Base-by-base conservation (phyloP, 2,888 invertebrate species). In the Pardosa pseudoannulata region DNA sequence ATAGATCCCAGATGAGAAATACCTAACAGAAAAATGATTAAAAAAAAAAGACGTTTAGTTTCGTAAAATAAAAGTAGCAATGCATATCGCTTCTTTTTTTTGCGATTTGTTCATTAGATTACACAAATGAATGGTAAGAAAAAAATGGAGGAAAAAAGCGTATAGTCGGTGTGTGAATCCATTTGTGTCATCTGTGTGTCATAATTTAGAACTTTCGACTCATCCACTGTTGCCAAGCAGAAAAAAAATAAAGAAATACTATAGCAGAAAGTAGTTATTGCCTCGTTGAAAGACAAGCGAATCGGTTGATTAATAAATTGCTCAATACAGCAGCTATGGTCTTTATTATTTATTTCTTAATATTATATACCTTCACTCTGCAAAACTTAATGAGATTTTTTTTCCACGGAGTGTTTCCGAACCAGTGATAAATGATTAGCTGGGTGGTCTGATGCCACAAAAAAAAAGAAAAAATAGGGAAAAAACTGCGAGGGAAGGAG, bases 221-320 rank as follows among this genome's bases (percentile, higher is more conserved):
- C 50, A 79, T 39, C 31, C 31, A 19, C 32, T 27, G 36, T 27
- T 36, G 50, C 28, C 36, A 36, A 74, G 36, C 7, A 50, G 39
- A 75, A 41, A 28, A 28, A 56, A 29, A 56, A 70, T 16, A 79
- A 79, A 65, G 36, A 19, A 27, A 73, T 68, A 56, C 28, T 31
- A 56, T 56, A 64, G 19, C 62, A 67, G 29, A 31, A 46, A 81
- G 50, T 75, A 29, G 70, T 71, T 39, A 70, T 41, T 62, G 62
- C 64, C 50, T 41, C 50, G 65, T 29, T 83, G 82, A 76, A 76
- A 76, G 76, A 72, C 82, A 83, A 67, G 28, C 76, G 82, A 65
- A 83, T 65, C 76, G 76, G 76, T 71, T 83, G 76, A 83, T 78
- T 76, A 83, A 78, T 72, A 76, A 83, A 83, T 83, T 76, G 76